A percentile compares a stretch with the other conserved stretches of the same genome.
Conservation (phyloP, 2,113 vertebrate genomes). For the Oreochromis niloticus region DNA sequence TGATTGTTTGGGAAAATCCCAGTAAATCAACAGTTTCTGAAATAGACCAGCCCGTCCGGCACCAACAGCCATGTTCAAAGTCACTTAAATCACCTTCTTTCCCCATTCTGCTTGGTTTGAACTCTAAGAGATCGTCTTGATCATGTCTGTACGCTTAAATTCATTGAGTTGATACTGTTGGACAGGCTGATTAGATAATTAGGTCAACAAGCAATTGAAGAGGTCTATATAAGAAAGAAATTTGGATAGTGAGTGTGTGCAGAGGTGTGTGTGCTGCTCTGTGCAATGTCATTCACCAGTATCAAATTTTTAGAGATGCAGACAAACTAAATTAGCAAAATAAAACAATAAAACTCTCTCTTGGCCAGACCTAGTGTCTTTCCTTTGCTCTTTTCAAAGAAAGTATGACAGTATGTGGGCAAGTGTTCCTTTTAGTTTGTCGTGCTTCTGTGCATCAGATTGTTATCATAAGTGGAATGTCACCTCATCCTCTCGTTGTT, state of each 20-base stretch:
- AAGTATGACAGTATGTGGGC: background rate
- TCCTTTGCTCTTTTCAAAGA: accelerated
- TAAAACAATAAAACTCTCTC: background rate
- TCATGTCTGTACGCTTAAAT: background rate
- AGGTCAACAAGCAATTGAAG: background rate
- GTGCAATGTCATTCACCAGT: background rate
- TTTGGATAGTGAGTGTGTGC: accelerated
- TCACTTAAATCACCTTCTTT: background rate
- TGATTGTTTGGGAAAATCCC: background rate
- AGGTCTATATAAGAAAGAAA: background rate
- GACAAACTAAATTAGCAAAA: background rate
- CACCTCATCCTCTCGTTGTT: background rate
- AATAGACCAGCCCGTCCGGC: background rate
- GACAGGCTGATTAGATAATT: background rate
- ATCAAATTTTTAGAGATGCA: background rate
- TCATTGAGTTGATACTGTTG: background rate
- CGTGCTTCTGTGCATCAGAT: background rate
- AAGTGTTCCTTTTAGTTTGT: background rate
- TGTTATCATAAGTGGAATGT: background rate
- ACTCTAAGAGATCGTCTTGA: background rate
- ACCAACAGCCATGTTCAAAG: background rate
- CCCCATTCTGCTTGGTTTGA: background rate
- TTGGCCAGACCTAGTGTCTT: accelerated
- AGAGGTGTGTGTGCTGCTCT: background rate
- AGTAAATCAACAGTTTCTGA: background rate